Conservation (phyloP, 2,113 vertebrate genomes). For the Cricetomys ansorgei region DNA sequence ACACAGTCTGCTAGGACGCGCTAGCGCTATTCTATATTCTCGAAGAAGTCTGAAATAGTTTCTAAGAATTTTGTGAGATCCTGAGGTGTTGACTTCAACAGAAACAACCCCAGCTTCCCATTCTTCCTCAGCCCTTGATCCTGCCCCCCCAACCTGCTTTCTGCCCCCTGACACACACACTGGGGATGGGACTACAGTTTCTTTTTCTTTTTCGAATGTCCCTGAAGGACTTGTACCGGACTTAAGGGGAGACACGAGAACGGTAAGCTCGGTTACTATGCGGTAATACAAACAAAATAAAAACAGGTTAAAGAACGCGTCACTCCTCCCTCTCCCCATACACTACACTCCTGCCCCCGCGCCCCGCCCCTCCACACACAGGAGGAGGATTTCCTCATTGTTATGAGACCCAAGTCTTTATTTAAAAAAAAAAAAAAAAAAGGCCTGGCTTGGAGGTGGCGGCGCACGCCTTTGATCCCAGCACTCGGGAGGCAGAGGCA, state of each 20-base stretch:
- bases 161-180: not conserved
- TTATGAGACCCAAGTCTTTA: slow-evolving; percentile 5
- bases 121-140: not conserved
- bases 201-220: not conserved
- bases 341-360: not conserved
- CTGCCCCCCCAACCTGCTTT: not conserved
- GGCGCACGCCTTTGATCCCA: no score
- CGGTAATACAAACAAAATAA: slow-evolving; percentile 10
- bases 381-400: not conserved
- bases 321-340: not conserved
- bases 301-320: not conserved
- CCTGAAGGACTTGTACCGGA: not conserved
- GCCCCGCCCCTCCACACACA: no score
- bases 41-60: not conserved
- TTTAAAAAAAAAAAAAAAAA: no score
- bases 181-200: not conserved
- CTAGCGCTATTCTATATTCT: not conserved
- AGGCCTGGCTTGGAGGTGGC: no score
- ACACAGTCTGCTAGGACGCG: not conserved
- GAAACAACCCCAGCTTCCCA: not conserved
- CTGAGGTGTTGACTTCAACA: not conserved
- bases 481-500: no score
- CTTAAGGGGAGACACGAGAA: not conserved
- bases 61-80: not conserved
- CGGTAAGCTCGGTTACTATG: not conserved